Evolutionary conservation across 1,140 invertebrate species (phyloP).

Genomic region (Neodiprion fabricii): DNA sequence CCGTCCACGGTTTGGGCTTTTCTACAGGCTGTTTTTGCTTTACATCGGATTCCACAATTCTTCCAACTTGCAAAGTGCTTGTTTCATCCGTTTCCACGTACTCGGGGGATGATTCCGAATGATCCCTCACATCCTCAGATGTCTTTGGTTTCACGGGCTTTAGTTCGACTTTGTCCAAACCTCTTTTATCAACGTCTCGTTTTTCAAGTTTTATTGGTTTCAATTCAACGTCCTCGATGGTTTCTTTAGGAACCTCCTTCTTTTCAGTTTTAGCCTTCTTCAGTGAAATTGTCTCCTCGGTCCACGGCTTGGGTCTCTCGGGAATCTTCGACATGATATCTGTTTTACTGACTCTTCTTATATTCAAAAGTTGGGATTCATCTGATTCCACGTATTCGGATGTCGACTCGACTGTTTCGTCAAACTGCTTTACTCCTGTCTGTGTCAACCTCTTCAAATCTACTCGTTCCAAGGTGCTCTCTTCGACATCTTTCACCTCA

Average conservation of each 20-base stretch:
- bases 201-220: constrained; percentile 61
- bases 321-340: constrained; percentile 44
- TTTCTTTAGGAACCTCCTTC: constrained; percentile 56
- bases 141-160: constrained; percentile 33
- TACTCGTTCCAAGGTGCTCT: constrained; percentile 25
- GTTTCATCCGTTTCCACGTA: constrained; percentile 35
- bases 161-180: constrained; percentile 55
- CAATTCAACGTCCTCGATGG: constrained; percentile 49
- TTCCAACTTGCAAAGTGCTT: constrained; percentile 14
- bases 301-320: constrained; percentile 52
- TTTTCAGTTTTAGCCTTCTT: constrained; percentile 48
- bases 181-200: constrained; percentile 43
- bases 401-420: constrained; percentile 23
- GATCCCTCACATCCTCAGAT: constrained; percentile 11
- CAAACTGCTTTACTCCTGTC: constrained; percentile 20
- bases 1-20: constrained; percentile 62
- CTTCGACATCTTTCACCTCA: constrained; percentile 30
- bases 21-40: constrained; percentile 43
- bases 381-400: constrained; percentile 32
- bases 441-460: constrained; percentile 34
- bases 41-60: constrained; percentile 33
- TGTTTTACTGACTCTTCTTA: constrained; percentile 21
- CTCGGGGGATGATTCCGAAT: constrained; percentile 21
- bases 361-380: constrained; percentile 24
- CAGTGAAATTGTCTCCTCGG: constrained; percentile 44